These are phyloP conservation scores for Carposina sasakii DNA, from an alignment of 1,140 invertebrate species.

Conservation along the genomic window DNA sequence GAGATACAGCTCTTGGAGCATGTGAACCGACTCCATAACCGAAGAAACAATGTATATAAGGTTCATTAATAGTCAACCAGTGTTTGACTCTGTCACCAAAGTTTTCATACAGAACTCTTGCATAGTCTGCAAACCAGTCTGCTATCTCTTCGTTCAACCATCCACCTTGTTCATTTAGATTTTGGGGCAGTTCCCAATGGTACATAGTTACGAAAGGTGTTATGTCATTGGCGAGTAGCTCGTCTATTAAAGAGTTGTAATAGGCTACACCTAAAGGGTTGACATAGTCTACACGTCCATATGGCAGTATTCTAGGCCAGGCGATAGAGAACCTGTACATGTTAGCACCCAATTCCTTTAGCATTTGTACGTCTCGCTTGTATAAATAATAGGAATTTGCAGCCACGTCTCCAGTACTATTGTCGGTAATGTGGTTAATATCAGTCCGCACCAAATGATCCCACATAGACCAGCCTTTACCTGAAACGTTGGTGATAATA, in stretches of 20 bases:
- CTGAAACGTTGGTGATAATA: no score
- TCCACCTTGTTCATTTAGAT: constrained; percentile 69
- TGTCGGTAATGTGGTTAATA: constrained; percentile 59
- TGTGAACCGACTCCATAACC: constrained; percentile 54
- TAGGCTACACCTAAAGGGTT: constrained; percentile 73
- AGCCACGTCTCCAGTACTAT: constrained; percentile 69
- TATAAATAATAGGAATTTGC: constrained; percentile 74
- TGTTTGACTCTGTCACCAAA: constrained; percentile 66
- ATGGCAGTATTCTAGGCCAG: constrained; percentile 75
- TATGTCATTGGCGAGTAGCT: constrained; percentile 67
- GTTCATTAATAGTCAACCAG: constrained; percentile 51
- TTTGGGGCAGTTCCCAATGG: constrained; percentile 71
- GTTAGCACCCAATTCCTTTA: constrained; percentile 62
- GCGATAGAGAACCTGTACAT: constrained; percentile 78
- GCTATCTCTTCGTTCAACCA: constrained; percentile 71
- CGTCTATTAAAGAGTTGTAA: constrained; percentile 76
- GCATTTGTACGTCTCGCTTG: constrained; percentile 67
- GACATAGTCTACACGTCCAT: constrained; percentile 62
- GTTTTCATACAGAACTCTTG: constrained; percentile 39
- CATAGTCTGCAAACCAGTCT: constrained; percentile 64
- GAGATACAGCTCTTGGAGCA: constrained; percentile 59
- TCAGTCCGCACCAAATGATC: constrained; percentile 67
- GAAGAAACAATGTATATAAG: constrained; percentile 42
- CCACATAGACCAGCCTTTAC: constrained; percentile 72
- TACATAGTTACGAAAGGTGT: constrained; percentile 70